A percentile compares a stretch with the other conserved stretches of the same genome.
These are phyloP conservation scores for Perca schrenkii DNA, from an alignment of 2,113 vertebrate species.

Conservation along the genomic window DNA sequence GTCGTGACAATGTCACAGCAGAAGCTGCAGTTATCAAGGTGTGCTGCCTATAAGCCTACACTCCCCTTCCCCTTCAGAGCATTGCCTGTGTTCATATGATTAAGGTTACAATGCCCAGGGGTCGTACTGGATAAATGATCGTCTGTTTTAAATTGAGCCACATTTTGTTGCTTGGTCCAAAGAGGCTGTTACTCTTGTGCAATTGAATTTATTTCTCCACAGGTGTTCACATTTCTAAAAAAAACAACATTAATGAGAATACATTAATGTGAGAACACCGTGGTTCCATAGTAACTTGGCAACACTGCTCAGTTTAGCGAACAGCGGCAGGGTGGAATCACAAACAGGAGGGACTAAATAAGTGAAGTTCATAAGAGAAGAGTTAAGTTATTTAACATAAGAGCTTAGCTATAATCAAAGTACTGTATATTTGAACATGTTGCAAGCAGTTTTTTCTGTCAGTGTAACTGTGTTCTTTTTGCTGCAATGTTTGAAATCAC, in stretches of 20 bases:
- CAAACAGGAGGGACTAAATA: background rate
- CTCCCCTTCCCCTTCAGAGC: slow-evolving; percentile 51
- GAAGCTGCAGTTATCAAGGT: slow-evolving; percentile 36
- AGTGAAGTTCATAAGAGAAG: background rate
- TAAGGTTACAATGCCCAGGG: slow-evolving; percentile 54
- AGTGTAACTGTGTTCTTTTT: background rate
- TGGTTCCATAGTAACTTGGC: slow-evolving; percentile 12
- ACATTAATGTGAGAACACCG: slow-evolving; percentile 21
- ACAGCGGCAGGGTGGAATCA: slow-evolving; percentile 12
- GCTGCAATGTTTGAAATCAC: background rate
- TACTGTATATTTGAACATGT: too few relatives aligned
- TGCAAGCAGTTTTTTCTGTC: background rate
- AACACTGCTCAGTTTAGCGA: slow-evolving; percentile 9
- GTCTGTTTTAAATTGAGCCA: slow-evolving; percentile 64
- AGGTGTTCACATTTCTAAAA: slow-evolving; percentile 51
- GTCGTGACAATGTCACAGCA: slow-evolving; percentile 17
- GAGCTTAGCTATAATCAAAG: background rate
- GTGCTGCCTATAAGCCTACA: slow-evolving; percentile 26
- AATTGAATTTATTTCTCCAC: slow-evolving; percentile 55
- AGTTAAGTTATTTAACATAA: background rate
- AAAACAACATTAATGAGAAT: slow-evolving; percentile 53
- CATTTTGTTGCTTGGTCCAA: slow-evolving; percentile 28
- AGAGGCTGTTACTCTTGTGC: slow-evolving; percentile 37
- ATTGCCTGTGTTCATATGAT: slow-evolving; percentile 62
- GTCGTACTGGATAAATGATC: slow-evolving; percentile 62